These are phyloP conservation scores for Nothobranchius kuhntae DNA, from an alignment of 2,113 vertebrate species.

Conservation along the genomic window DNA sequence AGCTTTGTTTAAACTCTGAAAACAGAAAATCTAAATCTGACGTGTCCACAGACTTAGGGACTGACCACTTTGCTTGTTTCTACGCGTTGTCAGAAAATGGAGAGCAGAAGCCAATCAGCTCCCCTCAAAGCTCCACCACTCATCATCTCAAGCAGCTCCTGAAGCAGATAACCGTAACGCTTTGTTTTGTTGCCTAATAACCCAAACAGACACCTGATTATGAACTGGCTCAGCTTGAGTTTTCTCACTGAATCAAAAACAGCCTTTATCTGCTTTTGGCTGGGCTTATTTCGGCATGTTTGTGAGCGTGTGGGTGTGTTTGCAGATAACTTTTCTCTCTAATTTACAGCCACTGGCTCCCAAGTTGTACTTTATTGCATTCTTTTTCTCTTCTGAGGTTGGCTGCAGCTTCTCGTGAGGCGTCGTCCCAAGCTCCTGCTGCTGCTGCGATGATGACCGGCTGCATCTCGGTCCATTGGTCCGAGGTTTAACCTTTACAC, in stretches of 20 bases:
- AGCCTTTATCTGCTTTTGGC: neutral
- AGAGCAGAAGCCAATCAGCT: neutral
- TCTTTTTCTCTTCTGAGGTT: conserved; percentile 42
- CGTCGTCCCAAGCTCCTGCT: conserved; percentile 9
- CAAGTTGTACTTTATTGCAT: conserved; percentile 31
- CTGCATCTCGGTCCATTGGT: neutral
- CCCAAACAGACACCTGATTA: neutral
- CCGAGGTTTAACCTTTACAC: conserved; percentile 63
- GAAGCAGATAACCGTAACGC: neutral
- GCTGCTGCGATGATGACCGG: neutral
- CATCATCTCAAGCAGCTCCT: neutral
- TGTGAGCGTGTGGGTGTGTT: neutral
- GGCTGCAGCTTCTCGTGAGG: conserved; percentile 23
- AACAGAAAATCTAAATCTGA: no score
- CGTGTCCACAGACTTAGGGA: no score
- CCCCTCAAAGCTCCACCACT: neutral
- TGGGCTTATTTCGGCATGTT: conserved; percentile 1
- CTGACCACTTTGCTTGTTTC: no score
- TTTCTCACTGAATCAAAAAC: conserved; percentile 1
- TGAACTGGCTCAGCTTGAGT: neutral
- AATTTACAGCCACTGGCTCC: conserved; percentile 16
- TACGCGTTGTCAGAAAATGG: no score
- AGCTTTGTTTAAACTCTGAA: no score
- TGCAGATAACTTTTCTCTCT: conserved; percentile 9
- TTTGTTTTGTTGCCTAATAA: neutral